These are phyloP conservation scores for Triplophysa tibetana DNA, from an alignment of 2,113 vertebrate genomes.

Conservation along the genomic window DNA sequence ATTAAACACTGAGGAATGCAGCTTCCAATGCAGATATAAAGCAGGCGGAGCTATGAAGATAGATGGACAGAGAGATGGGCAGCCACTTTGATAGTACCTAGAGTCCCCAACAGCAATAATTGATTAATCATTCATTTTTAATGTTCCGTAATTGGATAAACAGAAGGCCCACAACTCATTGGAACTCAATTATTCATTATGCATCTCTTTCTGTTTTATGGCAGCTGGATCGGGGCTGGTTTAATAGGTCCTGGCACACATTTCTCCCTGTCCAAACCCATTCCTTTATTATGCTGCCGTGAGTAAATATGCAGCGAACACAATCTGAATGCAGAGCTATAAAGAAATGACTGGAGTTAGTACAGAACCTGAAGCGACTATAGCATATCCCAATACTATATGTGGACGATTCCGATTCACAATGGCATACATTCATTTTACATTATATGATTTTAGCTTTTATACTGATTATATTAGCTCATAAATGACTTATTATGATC, in stretches of 20 bases:
- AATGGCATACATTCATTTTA: constrained; percentile 11
- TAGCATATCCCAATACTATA: neutral
- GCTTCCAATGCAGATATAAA: constrained; percentile 4
- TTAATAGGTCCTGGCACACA: constrained; percentile 29
- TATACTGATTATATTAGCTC: too few species aligned
- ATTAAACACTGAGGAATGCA: neutral
- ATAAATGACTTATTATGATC: too few species aligned
- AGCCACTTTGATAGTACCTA: constrained; percentile 46
- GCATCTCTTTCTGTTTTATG: constrained; percentile 55
- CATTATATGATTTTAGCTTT: neutral
- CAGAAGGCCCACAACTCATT: constrained; percentile 62
- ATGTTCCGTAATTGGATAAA: constrained; percentile 71
- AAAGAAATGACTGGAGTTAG: neutral
- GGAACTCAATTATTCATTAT: constrained; percentile 64
- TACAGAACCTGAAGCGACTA: neutral
- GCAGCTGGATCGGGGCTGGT: constrained; percentile 47
- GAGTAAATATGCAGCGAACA: constrained; percentile 17
- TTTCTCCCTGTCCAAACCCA: constrained; percentile 9
- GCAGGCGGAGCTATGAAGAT: constrained; percentile 12
- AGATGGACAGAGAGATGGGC: constrained; percentile 32
- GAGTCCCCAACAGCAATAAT: constrained; percentile 56
- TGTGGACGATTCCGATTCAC: constrained; percentile 7
- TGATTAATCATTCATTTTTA: constrained; percentile 70
- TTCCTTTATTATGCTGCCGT: constrained; percentile 11
- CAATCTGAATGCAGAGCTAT: neutral